These are phyloP conservation scores for Allacma fusca DNA, from an alignment of 2,888 invertebrate species.

Conservation along the genomic window DNA sequence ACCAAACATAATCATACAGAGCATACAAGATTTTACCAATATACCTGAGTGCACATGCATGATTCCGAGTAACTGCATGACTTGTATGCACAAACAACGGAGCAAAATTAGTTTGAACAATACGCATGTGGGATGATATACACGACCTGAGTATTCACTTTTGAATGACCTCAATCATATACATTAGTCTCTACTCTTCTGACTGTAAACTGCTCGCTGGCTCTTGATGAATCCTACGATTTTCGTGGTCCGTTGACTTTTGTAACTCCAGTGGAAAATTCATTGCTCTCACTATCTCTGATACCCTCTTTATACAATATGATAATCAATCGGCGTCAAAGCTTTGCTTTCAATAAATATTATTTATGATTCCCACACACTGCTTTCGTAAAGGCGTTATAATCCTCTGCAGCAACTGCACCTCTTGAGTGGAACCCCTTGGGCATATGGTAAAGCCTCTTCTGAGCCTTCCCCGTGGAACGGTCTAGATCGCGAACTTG, in stretches of 20 bases:
- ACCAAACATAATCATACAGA: neutral
- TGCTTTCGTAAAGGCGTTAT: neutral
- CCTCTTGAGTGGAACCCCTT: neutral
- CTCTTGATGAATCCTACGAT: neutral
- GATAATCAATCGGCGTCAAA: slow-evolving; percentile 16
- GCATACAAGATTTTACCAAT: neutral
- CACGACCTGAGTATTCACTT: neutral
- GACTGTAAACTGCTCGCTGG: neutral
- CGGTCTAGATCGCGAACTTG: neutral
- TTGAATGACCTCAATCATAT: neutral
- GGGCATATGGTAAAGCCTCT: neutral
- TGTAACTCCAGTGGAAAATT: neutral
- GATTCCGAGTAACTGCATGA: neutral
- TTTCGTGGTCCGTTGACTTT: slow-evolving; percentile 9
- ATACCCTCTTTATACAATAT: neutral
- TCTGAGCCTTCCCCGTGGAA: neutral
- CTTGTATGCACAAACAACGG: neutral
- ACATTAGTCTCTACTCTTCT: neutral
- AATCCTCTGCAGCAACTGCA: neutral
- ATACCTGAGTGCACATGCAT: neutral
- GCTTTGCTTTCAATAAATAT: neutral
- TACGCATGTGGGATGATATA: neutral
- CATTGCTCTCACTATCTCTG: neutral
- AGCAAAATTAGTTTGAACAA: neutral
- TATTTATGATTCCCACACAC: slow-evolving; percentile 2